These are phyloP conservation scores for Cinclus mexicanus DNA, from an alignment of 2,113 vertebrate species.

Conservation along the genomic window DNA sequence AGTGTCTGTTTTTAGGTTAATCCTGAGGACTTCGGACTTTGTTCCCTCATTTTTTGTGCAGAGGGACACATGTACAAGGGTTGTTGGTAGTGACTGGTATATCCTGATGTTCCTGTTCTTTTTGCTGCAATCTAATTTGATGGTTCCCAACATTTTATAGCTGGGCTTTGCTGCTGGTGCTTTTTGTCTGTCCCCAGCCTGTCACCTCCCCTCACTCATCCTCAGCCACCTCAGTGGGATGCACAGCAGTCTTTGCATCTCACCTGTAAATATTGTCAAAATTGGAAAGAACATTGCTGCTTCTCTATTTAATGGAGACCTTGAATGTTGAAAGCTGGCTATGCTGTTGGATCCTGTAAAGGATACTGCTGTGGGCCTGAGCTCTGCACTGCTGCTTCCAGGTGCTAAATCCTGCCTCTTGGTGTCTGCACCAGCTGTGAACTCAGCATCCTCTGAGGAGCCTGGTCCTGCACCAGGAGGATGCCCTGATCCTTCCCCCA, in stretches of 20 bases:
- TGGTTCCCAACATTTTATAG: background rate
- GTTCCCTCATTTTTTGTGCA: background rate
- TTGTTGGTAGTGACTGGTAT: background rate
- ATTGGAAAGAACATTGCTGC: background rate
- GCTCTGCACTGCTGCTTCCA: background rate
- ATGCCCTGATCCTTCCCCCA: background rate
- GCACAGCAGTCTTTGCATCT: background rate
- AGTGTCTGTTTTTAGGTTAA: background rate
- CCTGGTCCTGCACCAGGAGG: background rate
- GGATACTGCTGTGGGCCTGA: background rate
- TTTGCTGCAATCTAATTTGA: background rate
- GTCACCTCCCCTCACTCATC: background rate
- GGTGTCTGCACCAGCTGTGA: background rate
- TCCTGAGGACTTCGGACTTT: background rate
- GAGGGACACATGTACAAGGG: fast-evolving
- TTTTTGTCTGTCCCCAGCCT: background rate
- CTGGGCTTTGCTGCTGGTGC: background rate
- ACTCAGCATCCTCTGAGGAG: background rate
- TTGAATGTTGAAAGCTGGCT: background rate
- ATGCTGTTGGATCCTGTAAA: background rate
- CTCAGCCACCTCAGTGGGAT: background rate
- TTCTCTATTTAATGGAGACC: background rate
- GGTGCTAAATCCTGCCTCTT: background rate
- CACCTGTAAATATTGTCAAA: background rate
- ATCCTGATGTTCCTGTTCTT: background rate